phyloP scores from a whole-genome alignment of 2,113 vertebrate species.

The Epinephelus fuscoguttatus region DNA sequence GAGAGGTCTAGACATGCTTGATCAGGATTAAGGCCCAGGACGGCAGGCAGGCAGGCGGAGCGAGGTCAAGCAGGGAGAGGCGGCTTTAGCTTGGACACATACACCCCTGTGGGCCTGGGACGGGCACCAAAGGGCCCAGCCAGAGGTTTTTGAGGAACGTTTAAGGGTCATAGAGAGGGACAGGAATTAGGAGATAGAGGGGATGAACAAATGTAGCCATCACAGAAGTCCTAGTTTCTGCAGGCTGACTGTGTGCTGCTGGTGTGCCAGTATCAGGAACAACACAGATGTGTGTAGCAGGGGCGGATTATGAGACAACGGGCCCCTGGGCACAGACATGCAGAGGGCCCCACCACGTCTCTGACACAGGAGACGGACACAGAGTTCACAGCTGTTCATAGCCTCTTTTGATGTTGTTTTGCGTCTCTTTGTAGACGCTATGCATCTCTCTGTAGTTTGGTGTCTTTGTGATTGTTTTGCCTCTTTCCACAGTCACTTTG shows the following conservation, averaged over 20 bases:
- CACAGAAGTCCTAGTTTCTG: slow-evolving; percentile 27
- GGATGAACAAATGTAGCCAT: slow-evolving; percentile 16
- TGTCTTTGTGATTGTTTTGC: too few species aligned
- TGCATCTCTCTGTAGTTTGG: too few species aligned
- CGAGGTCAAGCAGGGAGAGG: slow-evolving; percentile 73
- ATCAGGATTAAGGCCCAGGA: slow-evolving; percentile 82
- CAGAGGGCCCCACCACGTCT: too few species aligned
- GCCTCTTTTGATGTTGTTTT: too few species aligned
- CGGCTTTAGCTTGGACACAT: slow-evolving; percentile 63
- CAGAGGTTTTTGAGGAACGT: slow-evolving; percentile 64
- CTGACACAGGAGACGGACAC: too few species aligned
- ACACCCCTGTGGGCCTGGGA: slow-evolving; percentile 49
- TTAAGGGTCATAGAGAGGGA: slow-evolving; percentile 30
- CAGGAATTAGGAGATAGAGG: slow-evolving; percentile 30
- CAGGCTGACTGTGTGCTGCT: background rate
- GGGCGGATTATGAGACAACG: too few species aligned
- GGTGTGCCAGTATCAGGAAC: background rate
- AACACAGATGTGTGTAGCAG: background rate
- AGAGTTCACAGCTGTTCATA: too few species aligned
- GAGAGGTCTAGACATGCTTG: slow-evolving; percentile 85
- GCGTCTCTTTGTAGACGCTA: too few species aligned
- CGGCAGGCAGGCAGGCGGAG: slow-evolving; percentile 54
- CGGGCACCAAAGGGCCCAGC: slow-evolving; percentile 41
- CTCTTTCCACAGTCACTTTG: too few species aligned
- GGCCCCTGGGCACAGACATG: too few species aligned